A percentile compares a stretch with the other conserved stretches of the same genome.
phyloP scores from a whole-genome alignment of 2,797 vertebrate genomes.

The Florisuga fusca region DNA sequence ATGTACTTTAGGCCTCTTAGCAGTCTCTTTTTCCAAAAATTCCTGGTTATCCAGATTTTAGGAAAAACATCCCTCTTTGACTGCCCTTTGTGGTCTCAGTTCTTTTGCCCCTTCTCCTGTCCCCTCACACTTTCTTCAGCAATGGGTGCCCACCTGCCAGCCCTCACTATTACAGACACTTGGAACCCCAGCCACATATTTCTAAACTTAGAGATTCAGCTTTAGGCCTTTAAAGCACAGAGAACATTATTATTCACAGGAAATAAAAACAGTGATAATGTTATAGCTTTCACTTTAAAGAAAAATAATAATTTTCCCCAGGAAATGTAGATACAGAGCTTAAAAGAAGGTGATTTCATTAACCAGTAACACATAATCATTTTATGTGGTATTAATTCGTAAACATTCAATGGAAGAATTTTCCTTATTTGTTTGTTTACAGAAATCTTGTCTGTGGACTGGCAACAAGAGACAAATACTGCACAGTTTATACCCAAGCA shows the following conservation, averaged over 20 bases:
- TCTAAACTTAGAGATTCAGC: neutral
- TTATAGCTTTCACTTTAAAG: neutral
- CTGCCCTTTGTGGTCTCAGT: neutral
- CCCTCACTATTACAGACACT: neutral
- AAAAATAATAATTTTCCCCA: neutral
- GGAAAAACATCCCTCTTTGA: neutral
- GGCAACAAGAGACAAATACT: neutral
- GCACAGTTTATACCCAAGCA: neutral
- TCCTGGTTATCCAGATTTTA: neutral
- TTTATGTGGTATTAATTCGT: neutral
- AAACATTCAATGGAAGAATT: neutral
- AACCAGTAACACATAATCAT: neutral
- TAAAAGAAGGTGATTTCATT: neutral
- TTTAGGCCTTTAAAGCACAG: neutral
- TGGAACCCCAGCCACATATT: neutral
- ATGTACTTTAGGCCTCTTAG: neutral
- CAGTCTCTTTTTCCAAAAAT: neutral
- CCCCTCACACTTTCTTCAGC: neutral
- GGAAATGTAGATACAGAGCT: neutral
- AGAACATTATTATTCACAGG: neutral
- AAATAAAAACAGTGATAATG: neutral
- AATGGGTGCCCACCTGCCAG: neutral
- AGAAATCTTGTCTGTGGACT: neutral
- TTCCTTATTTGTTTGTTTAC: slow-evolving; percentile 8
- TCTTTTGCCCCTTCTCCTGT: neutral